Evolutionary conservation across 2,888 invertebrate genomes (phyloP).

Genomic region (Limnephilus rhombicus): DNA sequence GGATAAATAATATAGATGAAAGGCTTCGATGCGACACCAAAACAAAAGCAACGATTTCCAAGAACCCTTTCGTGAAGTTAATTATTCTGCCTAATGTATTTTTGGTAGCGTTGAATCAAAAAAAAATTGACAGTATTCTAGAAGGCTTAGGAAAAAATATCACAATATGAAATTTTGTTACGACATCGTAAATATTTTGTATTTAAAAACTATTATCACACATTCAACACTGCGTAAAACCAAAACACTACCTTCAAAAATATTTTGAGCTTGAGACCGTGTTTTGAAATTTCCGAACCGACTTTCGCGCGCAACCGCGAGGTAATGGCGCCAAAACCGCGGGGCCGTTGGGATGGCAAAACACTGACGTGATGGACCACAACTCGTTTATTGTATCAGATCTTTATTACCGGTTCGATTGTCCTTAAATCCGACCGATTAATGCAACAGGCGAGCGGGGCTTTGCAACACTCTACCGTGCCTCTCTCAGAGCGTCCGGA

Average conservation of each 20-base stretch:
- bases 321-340: background rate
- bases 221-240: background rate
- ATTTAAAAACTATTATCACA: background rate
- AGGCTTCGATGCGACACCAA: background rate
- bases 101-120: background rate
- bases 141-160: background rate
- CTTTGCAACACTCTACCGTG: background rate
- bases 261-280: background rate
- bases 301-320: slow-evolving; percentile 35
- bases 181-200: background rate
- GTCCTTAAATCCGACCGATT: slow-evolving; percentile 27
- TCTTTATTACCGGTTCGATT: slow-evolving; percentile 33
- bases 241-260: background rate
- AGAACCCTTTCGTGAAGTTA: background rate
- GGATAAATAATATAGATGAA: background rate
- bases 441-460: background rate
- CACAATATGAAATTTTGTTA: background rate
- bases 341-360: background rate
- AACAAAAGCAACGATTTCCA: background rate
- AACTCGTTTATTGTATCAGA: slow-evolving; percentile 39
- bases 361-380: slow-evolving; percentile 25
- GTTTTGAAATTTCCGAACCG: background rate
- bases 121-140: background rate
- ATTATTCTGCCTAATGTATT: background rate
- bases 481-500: slow-evolving; percentile 16